Evolutionary conservation across 2,888 invertebrate genomes (phyloP).

Genomic region (Melieria omissa): DNA sequence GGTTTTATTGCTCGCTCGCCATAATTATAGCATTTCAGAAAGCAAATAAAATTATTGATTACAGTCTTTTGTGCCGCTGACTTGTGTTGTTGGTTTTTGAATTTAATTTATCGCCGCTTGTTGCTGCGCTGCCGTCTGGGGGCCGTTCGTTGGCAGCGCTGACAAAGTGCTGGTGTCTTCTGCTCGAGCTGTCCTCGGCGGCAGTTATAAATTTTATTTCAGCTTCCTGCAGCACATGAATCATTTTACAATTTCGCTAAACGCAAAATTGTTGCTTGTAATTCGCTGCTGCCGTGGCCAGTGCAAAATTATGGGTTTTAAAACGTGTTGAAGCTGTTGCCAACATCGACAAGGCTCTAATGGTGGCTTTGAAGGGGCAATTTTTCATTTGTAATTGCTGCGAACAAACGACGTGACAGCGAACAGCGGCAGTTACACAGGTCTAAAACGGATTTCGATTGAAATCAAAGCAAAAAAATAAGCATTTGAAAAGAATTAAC

Average conservation of each 20-base stretch:
- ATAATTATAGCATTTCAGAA: slow-evolving; percentile 34
- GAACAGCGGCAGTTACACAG: too few species aligned
- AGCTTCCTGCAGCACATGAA: slow-evolving; percentile 22
- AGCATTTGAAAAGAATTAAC: too few species aligned
- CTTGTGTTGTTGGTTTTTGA: slow-evolving; percentile 14
- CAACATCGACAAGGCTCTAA: too few species aligned
- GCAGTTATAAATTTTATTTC: slow-evolving; percentile 24
- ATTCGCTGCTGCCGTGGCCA: background rate
- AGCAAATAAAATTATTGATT: slow-evolving; percentile 35
- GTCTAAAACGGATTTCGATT: too few species aligned
- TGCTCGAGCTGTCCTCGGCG: slow-evolving; percentile 3
- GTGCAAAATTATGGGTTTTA: too few species aligned
- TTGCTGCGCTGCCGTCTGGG: background rate
- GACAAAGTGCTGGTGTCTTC: slow-evolving; percentile 13
- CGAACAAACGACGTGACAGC: too few species aligned
- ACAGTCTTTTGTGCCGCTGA: slow-evolving; percentile 21
- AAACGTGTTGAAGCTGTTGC: too few species aligned
- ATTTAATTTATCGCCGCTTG: slow-evolving; percentile 27
- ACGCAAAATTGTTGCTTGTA: slow-evolving; percentile 26
- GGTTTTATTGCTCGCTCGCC: slow-evolving; percentile 1
- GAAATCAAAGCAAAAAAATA: too few species aligned
- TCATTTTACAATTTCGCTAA: slow-evolving; percentile 32
- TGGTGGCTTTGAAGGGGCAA: too few species aligned
- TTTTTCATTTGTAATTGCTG: too few species aligned
- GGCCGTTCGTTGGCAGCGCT: too few species aligned